A percentile compares a stretch with the other conserved stretches of the same genome.
These are phyloP conservation scores for Lasioglossum baleicum DNA, from an alignment of 1,140 invertebrate genomes.

Conservation along the genomic window DNA sequence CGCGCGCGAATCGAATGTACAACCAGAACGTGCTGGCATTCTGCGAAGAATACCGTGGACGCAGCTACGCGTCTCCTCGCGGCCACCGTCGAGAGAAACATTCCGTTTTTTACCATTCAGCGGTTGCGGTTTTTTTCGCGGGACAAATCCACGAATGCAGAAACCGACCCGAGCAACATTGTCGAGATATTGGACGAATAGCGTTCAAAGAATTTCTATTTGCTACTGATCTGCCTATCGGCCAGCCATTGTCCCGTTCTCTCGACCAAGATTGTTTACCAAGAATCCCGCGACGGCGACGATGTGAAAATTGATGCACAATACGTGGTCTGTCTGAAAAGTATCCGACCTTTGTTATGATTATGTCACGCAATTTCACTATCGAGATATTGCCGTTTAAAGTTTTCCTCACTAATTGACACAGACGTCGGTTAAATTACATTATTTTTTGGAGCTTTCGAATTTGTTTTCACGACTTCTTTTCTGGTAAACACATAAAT, in stretches of 20 bases:
- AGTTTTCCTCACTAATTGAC: too few species aligned
- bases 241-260: background rate
- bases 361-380: too few species aligned
- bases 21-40: conserved; percentile 31
- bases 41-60: conserved; percentile 15
- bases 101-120: background rate
- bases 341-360: too few species aligned
- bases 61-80: conserved; percentile 8
- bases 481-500: too few species aligned
- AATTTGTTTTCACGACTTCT: too few species aligned
- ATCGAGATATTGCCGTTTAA: too few species aligned
- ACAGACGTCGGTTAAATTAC: too few species aligned
- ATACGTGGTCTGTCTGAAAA: too few species aligned
- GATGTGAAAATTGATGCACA: too few species aligned
- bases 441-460: too few species aligned
- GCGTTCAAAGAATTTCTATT: background rate
- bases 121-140: background rate
- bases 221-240: too few species aligned
- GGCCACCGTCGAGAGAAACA: background rate
- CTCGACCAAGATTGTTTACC: background rate
- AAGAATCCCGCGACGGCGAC: background rate
- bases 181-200: conserved; percentile 10
- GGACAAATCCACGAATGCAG: background rate
- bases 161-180: background rate
- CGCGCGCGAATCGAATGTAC: conserved; percentile 21